Evolutionary conservation across 2,888 invertebrate genomes (phyloP), one percentile per base, ranked within the genome.

Genomic region (Mechanitis mazaeus): DNA sequence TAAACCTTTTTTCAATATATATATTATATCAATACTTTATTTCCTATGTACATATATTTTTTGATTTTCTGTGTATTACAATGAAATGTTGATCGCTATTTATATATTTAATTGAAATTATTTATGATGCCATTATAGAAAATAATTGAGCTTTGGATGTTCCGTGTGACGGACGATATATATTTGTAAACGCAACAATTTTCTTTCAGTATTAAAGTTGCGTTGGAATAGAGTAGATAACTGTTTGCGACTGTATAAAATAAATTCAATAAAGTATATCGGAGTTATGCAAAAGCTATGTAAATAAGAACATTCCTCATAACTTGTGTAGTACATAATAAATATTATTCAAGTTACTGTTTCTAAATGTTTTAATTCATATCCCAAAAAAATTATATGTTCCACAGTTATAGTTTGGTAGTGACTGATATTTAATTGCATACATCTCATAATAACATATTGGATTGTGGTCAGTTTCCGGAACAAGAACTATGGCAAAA

Each of bases 221-320:
- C 76, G 80, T 79, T 77, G 70, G 64, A 65, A 69, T 77, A 78
- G 78, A 74, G 67, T 73, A 76, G 77, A 61, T 67, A 59, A 71
- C 67, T 65, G 62, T 67, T 61, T 65, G 66, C 67, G 68, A 72
- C 68, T 77, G 78, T 80, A 76, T 73, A 76, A 76, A 75, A 75
- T 70, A 72, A 76, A 75, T 72, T 68, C 31, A 64, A 64, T 61
- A 71, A 71, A 72, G 70, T 72, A 79, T 81, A 84, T 83, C 79
- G 80, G 80, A 82, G 75, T 79, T 72, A 80, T 75, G 76, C 78
- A 81, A 81, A 84, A 77, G 80, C 85, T 88, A 87, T 90, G 90
- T 90, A 90, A 89, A 90, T 90, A 90, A 87, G 85, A 87, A 90
- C 90, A 91, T 91, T 91, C 90, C 90, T 90, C 88, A 87, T 82